A percentile compares a stretch with the other conserved stretches of the same genome.
phyloP scores from a whole-genome alignment of 1,140 invertebrate genomes.

The Aphelenchoides fujianensis region DNA sequence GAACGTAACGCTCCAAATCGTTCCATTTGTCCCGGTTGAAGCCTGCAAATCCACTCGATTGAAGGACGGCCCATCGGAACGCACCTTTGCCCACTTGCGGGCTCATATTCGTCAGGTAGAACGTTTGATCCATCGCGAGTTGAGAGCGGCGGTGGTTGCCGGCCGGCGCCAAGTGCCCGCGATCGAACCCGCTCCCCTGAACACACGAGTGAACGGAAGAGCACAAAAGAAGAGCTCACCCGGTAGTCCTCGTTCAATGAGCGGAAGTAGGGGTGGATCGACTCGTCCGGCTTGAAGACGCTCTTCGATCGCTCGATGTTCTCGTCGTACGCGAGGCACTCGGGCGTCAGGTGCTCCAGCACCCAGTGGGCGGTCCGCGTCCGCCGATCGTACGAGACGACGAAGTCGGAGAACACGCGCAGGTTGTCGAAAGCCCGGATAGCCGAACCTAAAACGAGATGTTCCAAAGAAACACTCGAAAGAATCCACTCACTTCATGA shows the following conservation, averaged over 20 bases:
- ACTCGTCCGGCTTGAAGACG: constrained; percentile 72
- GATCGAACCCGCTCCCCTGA: constrained; percentile 80
- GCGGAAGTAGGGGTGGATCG: constrained; percentile 76
- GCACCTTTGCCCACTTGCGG: constrained; percentile 89
- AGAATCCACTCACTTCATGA: constrained; percentile 74
- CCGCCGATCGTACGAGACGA: constrained; percentile 85
- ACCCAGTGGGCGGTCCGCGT: constrained; percentile 85
- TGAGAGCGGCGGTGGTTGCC: constrained; percentile 83
- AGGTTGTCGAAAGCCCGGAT: constrained; percentile 86
- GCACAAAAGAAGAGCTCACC: constrained; percentile 44
- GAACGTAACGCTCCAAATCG: constrained; percentile 64
- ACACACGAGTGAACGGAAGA: constrained; percentile 38
- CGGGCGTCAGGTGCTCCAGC: constrained; percentile 85
- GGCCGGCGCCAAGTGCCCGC: constrained; percentile 94
- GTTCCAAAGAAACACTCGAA: constrained; percentile 6
- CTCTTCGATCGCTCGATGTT: constrained; percentile 76
- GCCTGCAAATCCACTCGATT: too few relatives aligned
- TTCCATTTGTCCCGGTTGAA: constrained; percentile 78
- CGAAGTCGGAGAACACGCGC: constrained; percentile 81
- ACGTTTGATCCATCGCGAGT: constrained; percentile 82
- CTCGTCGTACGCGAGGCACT: constrained; percentile 72
- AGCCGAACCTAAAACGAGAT: constrained; percentile 72
- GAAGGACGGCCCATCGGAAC: too few relatives aligned
- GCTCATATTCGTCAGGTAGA: constrained; percentile 87
- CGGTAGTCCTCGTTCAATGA: constrained; percentile 85